Percentiles rank a stretch among this genome's conserved stretches.
Evolutionary conservation across 2,113 vertebrate genomes (phyloP).

Genomic region (Leucosticte australis): DNA sequence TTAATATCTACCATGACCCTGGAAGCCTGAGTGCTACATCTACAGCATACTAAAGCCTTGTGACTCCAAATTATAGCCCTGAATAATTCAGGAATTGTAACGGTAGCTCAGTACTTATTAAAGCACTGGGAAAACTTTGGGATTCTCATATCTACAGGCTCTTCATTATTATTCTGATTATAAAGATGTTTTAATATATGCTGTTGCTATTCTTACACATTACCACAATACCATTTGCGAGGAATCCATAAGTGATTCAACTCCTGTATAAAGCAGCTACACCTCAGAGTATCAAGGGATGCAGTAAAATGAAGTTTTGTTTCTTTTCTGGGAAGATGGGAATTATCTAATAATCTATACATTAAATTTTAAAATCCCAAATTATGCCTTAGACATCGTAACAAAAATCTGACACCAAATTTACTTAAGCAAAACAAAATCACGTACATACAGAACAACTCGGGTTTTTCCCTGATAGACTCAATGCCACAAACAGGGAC

Average conservation of each 20-base stretch:
- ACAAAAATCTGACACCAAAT: neutral
- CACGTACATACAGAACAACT: neutral
- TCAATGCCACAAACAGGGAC: neutral
- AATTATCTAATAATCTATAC: conserved; percentile 14
- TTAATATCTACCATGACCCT: conserved; percentile 76
- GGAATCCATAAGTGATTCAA: conserved; percentile 19
- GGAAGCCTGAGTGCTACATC: conserved; percentile 49
- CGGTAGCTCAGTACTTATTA: conserved; percentile 50
- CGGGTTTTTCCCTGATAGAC: neutral
- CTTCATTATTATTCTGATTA: conserved; percentile 43
- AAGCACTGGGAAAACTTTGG: conserved; percentile 64
- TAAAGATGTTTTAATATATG: conserved; percentile 41
- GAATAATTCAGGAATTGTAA: conserved; percentile 73
- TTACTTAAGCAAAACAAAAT: neutral
- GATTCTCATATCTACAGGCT: conserved; percentile 49
- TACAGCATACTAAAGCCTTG: conserved; percentile 68
- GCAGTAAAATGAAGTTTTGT: neutral
- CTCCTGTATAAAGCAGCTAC: neutral
- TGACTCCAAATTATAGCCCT: conserved; percentile 59
- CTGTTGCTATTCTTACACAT: conserved; percentile 16
- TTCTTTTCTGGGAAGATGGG: neutral
- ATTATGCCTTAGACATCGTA: neutral
- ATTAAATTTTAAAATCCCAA: conserved; percentile 43
- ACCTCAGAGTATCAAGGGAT: conserved; percentile 12
- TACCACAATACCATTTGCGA: neutral